phyloP scores from a whole-genome alignment of 1,140 invertebrate genomes.

The Homarus americanus region DNA sequence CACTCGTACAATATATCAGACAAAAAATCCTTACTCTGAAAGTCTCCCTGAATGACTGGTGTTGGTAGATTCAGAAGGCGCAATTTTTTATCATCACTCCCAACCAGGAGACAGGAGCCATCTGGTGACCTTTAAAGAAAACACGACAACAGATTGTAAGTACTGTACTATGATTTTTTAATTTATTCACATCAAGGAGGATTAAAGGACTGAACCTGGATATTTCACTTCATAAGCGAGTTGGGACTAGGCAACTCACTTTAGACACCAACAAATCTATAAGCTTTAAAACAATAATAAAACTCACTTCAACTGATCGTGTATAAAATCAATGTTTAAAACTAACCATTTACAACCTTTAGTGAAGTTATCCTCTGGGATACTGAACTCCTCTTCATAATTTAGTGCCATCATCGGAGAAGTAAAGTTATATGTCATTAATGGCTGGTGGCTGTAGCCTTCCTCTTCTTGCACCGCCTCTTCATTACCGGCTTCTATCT shows the following conservation, averaged over 20 bases:
- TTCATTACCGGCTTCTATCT: background rate
- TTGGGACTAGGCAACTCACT: background rate
- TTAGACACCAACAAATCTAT: background rate
- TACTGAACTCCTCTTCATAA: constrained; percentile 21
- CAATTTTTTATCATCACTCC: constrained; percentile 42
- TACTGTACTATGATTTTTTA: background rate
- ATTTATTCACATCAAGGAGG: too few relatives aligned
- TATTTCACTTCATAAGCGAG: too few relatives aligned
- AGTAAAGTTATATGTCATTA: background rate
- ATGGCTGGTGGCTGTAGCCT: background rate
- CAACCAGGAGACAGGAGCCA: constrained; percentile 58
- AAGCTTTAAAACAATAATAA: background rate
- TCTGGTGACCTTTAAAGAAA: constrained; percentile 68
- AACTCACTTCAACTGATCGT: too few relatives aligned
- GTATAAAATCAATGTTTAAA: background rate
- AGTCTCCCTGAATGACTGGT: constrained; percentile 21
- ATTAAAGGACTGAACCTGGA: too few relatives aligned
- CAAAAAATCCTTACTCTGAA: constrained; percentile 32
- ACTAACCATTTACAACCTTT: constrained; percentile 58
- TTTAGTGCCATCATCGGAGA: constrained; percentile 26
- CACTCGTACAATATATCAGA: too few relatives aligned
- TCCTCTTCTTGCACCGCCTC: background rate
- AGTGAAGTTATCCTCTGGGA: constrained; percentile 4
- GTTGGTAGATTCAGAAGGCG: constrained; percentile 63
- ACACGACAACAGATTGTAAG: too few relatives aligned